Percentiles rank a stretch among this genome's conserved stretches.
Conservation (phyloP, 2,797 vertebrate species). For the Pseudochirops cupreus region DNA sequence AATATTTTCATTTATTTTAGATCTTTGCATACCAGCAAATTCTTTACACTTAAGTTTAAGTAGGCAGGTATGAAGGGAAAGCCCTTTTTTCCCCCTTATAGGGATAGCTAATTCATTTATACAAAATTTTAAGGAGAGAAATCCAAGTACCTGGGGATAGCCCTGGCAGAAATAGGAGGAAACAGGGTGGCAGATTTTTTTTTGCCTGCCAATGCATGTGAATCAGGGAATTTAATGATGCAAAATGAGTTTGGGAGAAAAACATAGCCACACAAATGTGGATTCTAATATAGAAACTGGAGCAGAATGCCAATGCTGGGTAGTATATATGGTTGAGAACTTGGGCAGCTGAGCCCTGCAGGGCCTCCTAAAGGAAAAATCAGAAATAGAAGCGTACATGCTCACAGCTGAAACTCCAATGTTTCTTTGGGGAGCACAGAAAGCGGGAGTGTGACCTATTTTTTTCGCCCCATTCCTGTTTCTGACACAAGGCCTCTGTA, state of each 20-base stretch:
- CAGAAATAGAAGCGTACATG: constrained; percentile 65
- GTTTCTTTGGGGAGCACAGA: constrained; percentile 63
- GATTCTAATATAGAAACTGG: constrained; percentile 68
- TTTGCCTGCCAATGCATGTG: constrained; percentile 39
- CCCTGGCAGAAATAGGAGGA: constrained; percentile 8
- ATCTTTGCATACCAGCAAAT: not conserved
- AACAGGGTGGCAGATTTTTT: constrained; percentile 26
- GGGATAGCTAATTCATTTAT: constrained; percentile 7
- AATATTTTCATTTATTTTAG: not conserved
- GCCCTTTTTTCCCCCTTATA: not conserved
- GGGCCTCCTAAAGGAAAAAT: constrained; percentile 68
- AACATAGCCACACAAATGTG: constrained; percentile 60
- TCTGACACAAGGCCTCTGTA: constrained; percentile 52
- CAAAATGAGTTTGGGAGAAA: constrained; percentile 60
- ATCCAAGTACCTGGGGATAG: constrained; percentile 7
- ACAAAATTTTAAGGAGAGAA: constrained; percentile 44
- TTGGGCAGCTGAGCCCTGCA: constrained; percentile 61
- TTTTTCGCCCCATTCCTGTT: constrained; percentile 59
- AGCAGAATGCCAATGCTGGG: constrained; percentile 65
- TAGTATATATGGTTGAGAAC: constrained; percentile 63
- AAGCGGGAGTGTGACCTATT: constrained; percentile 19
- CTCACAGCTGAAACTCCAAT: constrained; percentile 32
- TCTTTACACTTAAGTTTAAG: constrained; percentile 35
- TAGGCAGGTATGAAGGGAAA: constrained; percentile 23
- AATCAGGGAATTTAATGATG: constrained; percentile 59